Evolutionary conservation across 2,888 invertebrate genomes (phyloP), one percentile per base, ranked within the genome.

Genomic region (Ormyrus rosae): DNA sequence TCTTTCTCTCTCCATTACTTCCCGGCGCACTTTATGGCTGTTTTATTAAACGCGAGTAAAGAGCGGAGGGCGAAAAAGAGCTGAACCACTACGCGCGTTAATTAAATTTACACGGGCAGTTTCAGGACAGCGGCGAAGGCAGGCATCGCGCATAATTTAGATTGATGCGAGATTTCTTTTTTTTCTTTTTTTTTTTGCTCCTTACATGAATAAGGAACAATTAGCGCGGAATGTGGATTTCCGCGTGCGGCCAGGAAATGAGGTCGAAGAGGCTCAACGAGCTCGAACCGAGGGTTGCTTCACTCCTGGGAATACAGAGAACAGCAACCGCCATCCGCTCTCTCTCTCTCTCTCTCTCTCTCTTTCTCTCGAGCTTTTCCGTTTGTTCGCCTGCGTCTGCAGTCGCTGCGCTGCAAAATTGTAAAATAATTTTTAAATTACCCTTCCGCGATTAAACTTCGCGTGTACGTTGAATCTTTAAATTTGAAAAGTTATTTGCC

Each of bases 181-280:
- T 58, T 19, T 19, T 1, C 2, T 19, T 19, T 19, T 19, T 19
- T 19, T 19, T 19, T 19, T 19, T 19, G 19, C 19, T 19, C 19
- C 19, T 19, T 19, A 45, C 10, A 2, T 60, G 34, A 67, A 77
- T 70, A 58, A 56, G 19, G 70, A 77, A 64, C 63, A 70, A 72
- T 78, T 78, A 68, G 68, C 11, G 11, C 10, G 45, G 48, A 67
- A 67, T 53, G 67, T 67, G 60, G 53, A 58, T 72, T 65, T 67
- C 19, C 61, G 55, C 53, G 45, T 46, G 19, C 51, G 45, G 45
- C 19, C 65, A 55, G 53, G 56, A 67, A 78, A 78, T 68, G 67
- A 72, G 78, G 78, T 78, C 67, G 73, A 68, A 73, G 73, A 19
- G 77, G 70, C 34, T 69, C 60, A 75, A 75, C 50, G 60, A 58